These are phyloP conservation scores for Camponotus floridanus DNA, from an alignment of 1,140 invertebrate species.

Conservation along the genomic window DNA sequence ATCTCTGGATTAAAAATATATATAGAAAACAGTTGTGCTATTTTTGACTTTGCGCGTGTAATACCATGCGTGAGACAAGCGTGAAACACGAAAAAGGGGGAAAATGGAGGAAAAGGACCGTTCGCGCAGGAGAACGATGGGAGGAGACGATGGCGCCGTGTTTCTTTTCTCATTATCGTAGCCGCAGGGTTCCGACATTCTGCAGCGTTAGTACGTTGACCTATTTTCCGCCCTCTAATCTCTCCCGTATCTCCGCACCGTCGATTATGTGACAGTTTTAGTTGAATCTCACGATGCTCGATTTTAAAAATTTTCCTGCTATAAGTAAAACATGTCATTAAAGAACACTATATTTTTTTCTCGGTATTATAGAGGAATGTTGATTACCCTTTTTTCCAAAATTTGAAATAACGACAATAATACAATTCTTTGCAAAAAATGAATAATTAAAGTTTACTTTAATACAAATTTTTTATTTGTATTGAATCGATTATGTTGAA, in stretches of 20 bases:
- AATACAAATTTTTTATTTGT: too few species aligned
- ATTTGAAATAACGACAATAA: too few species aligned
- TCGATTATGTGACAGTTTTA: constrained; percentile 35
- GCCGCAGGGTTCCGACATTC: constrained; percentile 61
- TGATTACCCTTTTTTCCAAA: background rate
- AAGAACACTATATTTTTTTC: background rate
- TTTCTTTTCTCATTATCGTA: constrained; percentile 74
- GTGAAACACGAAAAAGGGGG: constrained; percentile 20
- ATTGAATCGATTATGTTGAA: too few species aligned
- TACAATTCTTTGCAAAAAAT: too few species aligned
- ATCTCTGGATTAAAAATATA: background rate
- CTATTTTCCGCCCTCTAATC: constrained; percentile 58
- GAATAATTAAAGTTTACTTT: too few species aligned
- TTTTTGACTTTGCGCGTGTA: constrained; percentile 32
- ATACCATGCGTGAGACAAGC: constrained; percentile 17
- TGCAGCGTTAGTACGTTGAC: constrained; percentile 63
- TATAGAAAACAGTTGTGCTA: background rate
- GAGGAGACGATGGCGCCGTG: constrained; percentile 64
- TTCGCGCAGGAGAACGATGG: background rate
- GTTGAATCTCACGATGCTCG: background rate
- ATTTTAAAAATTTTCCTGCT: background rate
- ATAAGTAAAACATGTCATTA: background rate
- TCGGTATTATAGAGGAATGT: background rate
- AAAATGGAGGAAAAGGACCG: constrained; percentile 3
- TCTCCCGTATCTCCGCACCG: constrained; percentile 5